Conservation (phyloP, 2,113 vertebrate genomes). For the Cynopterus brachyotis region DNA sequence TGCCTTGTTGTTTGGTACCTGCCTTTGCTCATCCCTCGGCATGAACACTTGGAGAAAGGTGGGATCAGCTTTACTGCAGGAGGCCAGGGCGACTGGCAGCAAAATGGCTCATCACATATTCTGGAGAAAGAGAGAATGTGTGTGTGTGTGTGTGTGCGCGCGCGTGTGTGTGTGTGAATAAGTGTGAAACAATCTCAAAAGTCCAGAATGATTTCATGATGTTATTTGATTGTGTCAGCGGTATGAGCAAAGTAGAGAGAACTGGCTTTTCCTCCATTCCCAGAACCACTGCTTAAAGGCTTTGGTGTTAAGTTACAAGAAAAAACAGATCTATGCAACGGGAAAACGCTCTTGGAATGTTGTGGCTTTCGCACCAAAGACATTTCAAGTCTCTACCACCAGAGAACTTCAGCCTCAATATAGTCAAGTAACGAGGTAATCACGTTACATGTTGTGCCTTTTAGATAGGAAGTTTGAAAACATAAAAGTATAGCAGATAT, state of each 20-base stretch:
- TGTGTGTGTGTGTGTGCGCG: background rate
- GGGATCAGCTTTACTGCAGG: background rate
- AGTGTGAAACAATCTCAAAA: background rate
- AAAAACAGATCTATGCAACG: background rate
- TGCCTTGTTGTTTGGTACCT: background rate
- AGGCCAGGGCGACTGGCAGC: background rate
- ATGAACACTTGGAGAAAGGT: background rate
- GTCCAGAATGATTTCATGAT: background rate
- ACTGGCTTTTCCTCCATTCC: background rate
- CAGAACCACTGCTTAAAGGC: constrained; percentile 13
- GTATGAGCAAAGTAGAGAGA: background rate
- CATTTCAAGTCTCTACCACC: background rate
- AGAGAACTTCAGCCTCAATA: background rate
- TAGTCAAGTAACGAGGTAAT: background rate
- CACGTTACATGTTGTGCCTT: background rate
- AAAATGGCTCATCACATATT: background rate
- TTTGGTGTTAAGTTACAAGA: background rate
- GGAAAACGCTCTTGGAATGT: background rate
- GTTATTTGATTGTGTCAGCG: background rate
- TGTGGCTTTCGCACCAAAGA: constrained; percentile 15
- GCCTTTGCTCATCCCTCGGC: background rate
- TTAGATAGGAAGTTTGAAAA: constrained; percentile 6
- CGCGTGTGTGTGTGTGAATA: background rate
- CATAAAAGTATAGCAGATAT: background rate
- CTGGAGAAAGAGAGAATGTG: background rate